phyloP scores from a whole-genome alignment of 92 coral and sea anemone genomes.

The Hydrozoanthus gracilis region DNA sequence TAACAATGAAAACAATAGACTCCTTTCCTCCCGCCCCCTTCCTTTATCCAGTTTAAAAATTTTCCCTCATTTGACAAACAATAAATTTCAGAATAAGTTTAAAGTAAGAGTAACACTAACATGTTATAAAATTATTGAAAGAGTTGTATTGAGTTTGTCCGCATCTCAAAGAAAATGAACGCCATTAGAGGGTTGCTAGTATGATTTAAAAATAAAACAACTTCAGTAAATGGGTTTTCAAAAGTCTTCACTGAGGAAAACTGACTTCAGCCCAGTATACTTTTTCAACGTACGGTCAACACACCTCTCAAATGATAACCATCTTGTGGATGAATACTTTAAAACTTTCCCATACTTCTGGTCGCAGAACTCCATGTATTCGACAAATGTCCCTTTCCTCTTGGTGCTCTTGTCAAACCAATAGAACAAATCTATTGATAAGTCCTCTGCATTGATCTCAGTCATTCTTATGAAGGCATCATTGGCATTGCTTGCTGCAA shows the following conservation, averaged over 20 bases:
- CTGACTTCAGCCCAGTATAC: constrained; percentile 38
- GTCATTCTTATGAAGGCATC: constrained; percentile 23
- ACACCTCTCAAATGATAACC: constrained; percentile 33
- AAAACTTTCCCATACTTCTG: constrained; percentile 8
- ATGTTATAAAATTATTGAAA: too few relatives aligned
- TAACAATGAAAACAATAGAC: too few relatives aligned
- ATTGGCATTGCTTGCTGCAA: constrained; percentile 36
- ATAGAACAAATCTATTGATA: constrained; percentile 19
- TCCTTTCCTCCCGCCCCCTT: too few relatives aligned
- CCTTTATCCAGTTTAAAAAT: too few relatives aligned
- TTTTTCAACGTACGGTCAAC: constrained; percentile 12
- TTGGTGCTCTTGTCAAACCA: constrained; percentile 47
- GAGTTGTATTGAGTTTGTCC: too few relatives aligned
- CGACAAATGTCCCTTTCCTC: constrained; percentile 33
- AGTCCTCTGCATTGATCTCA: constrained; percentile 27
- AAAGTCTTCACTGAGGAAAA: constrained; percentile 37
- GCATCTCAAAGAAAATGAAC: too few relatives aligned
- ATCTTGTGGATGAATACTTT: constrained; percentile 37
- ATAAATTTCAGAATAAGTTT: too few relatives aligned
- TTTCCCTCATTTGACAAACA: too few relatives aligned
- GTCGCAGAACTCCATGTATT: constrained; percentile 34
- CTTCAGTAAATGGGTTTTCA: constrained; percentile 28
- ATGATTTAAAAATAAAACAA: constrained; percentile 14
- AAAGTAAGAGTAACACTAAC: too few relatives aligned
- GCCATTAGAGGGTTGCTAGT: not conserved